Conservation (phyloP, 2,888 invertebrate species). For the Drosophila leonis region DNA sequence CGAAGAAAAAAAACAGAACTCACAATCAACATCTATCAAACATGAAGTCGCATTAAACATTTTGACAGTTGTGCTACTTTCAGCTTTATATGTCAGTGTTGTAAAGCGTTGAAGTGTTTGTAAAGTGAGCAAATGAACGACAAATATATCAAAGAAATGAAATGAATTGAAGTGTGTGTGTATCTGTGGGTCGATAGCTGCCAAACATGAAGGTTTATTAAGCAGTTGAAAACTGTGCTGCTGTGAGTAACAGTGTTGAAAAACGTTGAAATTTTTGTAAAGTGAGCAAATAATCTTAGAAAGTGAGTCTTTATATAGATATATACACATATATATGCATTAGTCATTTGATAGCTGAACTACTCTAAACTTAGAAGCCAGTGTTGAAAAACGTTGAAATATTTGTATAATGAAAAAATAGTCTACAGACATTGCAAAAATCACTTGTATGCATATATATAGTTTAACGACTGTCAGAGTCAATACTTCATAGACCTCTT, state of each 20-base stretch:
- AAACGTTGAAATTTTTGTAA: no score
- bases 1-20: neutral
- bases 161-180: neutral
- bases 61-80: conserved; percentile 2
- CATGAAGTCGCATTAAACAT: conserved; percentile 6
- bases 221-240: no score
- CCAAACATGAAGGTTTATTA: neutral
- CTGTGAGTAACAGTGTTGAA: no score
- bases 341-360: no score
- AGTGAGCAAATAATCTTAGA: no score
- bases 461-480: neutral
- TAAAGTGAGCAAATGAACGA: neutral
- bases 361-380: neutral
- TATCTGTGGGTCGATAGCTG: neutral
- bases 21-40: conserved; percentile 3
- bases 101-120: neutral
- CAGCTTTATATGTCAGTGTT: neutral
- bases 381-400: neutral
- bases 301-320: no score
- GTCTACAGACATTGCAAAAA: neutral
- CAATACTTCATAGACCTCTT: neutral
- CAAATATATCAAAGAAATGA: neutral
- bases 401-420: neutral
- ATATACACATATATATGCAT: no score
- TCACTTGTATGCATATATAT: neutral